Base-by-base conservation (phyloP, 2,888 invertebrate species). In the Dolomedes plantarius region DNA sequence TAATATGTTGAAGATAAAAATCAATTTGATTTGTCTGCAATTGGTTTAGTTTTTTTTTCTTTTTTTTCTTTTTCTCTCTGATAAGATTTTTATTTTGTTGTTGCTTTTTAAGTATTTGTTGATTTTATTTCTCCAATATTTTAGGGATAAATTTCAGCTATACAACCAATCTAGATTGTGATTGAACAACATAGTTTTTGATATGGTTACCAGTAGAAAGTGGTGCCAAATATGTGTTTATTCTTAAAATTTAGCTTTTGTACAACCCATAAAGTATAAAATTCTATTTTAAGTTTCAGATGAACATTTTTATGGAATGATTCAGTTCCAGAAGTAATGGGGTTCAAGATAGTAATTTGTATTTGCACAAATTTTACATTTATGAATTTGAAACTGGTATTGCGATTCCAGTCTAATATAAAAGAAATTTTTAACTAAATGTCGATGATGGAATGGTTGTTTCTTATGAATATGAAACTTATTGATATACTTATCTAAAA, bases 381-480 rank as follows among this genome's bases (percentile, higher is more conserved):
- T 36, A 36, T 36, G 5, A 16, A 46, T 46, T 46, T 16, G 9
- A 79, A 50, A 67, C 73, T 80, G 73, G 80, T 64, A 73, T 73
- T 41, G 39, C 28, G 65, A 80, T 80, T 74, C 81, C 81, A 81
- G 81, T 81, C 74, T 81, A 81, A 81, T 81, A 80, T 74, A 32
- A 73, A 32, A n/a, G 65, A 68, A 27, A 29, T 73, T 80, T 46
- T 46, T 46, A 46, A 46, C 46, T 36, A 11, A 9, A 36, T 36
- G 36, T 36, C 46, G 46, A 23, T 19, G 56, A 56, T 23, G 23
- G 56, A 16, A 46, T 23, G 23, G 56, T 23, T 56, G 56, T 56
- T 56, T 56, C 56, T 56, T 56, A 56, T 23, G 56, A 11, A 46
- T 13, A 13, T 46, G 46, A 56, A 7, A 36, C 23, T 23, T 56